Evolutionary conservation across 2,113 vertebrate species (phyloP).

Genomic region (Eleginops maclovinus): DNA sequence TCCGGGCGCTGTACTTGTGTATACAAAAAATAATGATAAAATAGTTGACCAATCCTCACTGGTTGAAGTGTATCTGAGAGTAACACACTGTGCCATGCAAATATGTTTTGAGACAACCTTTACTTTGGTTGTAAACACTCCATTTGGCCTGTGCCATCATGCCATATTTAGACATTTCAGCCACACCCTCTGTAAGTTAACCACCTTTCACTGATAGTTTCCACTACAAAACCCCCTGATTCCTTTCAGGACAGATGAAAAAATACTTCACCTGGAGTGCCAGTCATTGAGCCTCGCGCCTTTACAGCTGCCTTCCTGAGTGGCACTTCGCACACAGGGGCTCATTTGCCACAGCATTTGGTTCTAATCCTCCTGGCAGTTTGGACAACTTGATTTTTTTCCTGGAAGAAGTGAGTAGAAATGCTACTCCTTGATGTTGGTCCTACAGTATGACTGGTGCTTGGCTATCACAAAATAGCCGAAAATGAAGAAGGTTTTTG

Average conservation of each 20-base stretch:
- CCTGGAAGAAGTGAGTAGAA: conserved; percentile 1
- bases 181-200: background rate
- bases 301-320: conserved; percentile 22
- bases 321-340: background rate
- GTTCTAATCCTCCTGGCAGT: conserved; percentile 35
- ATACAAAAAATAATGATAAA: conserved; percentile 1
- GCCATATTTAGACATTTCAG: background rate
- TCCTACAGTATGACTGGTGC: background rate
- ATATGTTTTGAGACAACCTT: background rate
- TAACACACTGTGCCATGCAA: background rate
- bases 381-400: conserved; percentile 43
- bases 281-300: background rate
- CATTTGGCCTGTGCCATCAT: background rate
- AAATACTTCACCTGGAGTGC: conserved; percentile 34
- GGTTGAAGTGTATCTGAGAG: background rate
- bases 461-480: conserved; percentile 15
- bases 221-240: background rate
- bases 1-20: no score
- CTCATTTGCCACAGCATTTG: background rate
- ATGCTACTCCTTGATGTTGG: conserved; percentile 10
- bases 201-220: background rate
- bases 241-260: conserved; percentile 27
- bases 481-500: background rate
- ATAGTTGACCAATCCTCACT: background rate
- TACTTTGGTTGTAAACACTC: background rate